Base-by-base conservation (phyloP, 2,113 vertebrate genomes). In the Pycnonotus jocosus region DNA sequence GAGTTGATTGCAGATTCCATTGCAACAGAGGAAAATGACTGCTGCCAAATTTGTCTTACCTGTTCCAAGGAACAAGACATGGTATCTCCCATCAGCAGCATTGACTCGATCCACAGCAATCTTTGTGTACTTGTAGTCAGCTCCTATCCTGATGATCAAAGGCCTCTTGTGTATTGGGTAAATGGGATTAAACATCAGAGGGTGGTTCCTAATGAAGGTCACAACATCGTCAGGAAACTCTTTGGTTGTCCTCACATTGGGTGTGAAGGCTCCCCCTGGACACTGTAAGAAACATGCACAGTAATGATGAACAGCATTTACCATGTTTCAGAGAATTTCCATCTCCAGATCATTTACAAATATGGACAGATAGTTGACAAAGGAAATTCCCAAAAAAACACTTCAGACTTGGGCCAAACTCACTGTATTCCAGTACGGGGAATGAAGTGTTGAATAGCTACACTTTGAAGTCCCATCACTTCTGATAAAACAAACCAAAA, bases 211-310 rank as follows among this genome's bases (percentile, higher is more conserved):
- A 37, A 99, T 99, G 60, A 99, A 99, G 78, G 98, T 99, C 95
- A 99, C 99, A 88, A 99, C 99, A 2, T 99, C 99, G 8, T 99
- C 99, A 24, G 99, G 99, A 92, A 99, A 99, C 95, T 99, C 99
- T 91, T 99, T 99, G 62, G 99, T 99, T 42, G 99, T 99, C 57
- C 97, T 88, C 91, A 99, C 98, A 57, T 99, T 98, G 45, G 99
- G 99, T 12, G 99, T 99, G 96, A 99, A 99, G 21, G 99, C 99
- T 95, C 99, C 99, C 56, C 99, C 99, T 0, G 99, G 99, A 81
- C 99, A 99, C 99, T 99, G 72, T 9, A 95, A 85, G 65, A 78
- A 95, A 69, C 33, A 78, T 16, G 54, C 50, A 84, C 22, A 53
- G 48, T 15, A 74, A 62, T 40, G 44, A 53, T 78, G 50, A 91